Evolutionary conservation across 1,140 invertebrate species (phyloP).

Genomic region (Drosophila malerkotliana): DNA sequence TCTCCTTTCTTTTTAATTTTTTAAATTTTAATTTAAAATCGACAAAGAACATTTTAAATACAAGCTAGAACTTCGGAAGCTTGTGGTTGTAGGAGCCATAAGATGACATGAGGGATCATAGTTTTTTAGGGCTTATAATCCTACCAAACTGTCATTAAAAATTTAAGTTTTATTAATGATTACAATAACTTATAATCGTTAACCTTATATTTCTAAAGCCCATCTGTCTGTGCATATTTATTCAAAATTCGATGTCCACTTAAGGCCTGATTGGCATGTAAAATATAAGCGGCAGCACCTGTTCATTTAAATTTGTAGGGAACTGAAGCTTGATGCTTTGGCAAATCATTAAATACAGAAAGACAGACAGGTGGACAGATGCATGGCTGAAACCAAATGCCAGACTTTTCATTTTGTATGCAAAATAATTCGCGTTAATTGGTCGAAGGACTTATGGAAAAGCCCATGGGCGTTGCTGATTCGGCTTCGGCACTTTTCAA

Average conservation of each 20-base stretch:
- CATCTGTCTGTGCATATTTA: slow-evolving; percentile 1
- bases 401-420: slow-evolving; percentile 39
- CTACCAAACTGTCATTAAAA: too few species aligned
- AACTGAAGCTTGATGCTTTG: neutral
- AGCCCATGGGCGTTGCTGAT: slow-evolving; percentile 30
- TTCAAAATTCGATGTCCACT: neutral
- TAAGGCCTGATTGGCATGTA: slow-evolving; percentile 2
- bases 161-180: neutral
- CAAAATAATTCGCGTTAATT: slow-evolving; percentile 55
- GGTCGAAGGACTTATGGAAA: slow-evolving; percentile 47
- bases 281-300: slow-evolving; percentile 1
- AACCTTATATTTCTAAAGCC: neutral
- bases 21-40: neutral
- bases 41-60: too few species aligned
- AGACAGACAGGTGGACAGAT: slow-evolving; percentile 5
- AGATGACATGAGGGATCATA: too few species aligned
- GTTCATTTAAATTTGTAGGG: neutral
- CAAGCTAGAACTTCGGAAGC: too few species aligned
- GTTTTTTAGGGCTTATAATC: too few species aligned
- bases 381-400: neutral
- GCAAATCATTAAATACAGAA: neutral
- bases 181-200: neutral
- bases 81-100: too few species aligned
- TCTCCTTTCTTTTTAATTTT: neutral
- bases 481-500: slow-evolving; percentile 28